A percentile compares a stretch with the other conserved stretches of the same genome.
These are phyloP conservation scores for Tromatobia lineatoria DNA, from an alignment of 2,888 invertebrate genomes.

Conservation along the genomic window DNA sequence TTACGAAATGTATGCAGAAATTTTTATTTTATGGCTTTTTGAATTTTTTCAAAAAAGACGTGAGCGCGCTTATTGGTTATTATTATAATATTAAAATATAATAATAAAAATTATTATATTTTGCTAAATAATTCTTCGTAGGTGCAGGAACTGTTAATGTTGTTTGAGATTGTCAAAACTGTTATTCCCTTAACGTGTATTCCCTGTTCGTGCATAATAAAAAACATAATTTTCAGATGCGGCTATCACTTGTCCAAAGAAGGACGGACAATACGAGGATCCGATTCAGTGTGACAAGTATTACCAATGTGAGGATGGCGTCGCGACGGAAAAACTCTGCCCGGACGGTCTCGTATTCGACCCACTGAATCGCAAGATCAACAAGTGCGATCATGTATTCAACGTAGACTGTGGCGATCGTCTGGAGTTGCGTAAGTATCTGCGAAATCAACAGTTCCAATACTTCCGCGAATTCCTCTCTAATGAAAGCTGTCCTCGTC, in stretches of 20 bases:
- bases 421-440: slow-evolving; percentile 93
- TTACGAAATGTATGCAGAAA: too few species aligned
- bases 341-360: slow-evolving; percentile 97
- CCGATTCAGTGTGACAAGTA: slow-evolving; percentile 94
- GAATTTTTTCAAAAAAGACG: too few species aligned
- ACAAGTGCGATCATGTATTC: slow-evolving; percentile 97
- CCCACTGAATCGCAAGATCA: slow-evolving; percentile 93
- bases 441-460: background rate
- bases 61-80: too few species aligned
- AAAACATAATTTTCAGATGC: slow-evolving; percentile 80
- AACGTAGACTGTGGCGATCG: slow-evolving; percentile 96
- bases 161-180: too few species aligned
- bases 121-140: background rate
- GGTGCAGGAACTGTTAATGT: too few species aligned
- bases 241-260: slow-evolving; percentile 92
- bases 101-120: background rate
- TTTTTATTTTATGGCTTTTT: too few species aligned
- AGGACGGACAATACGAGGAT: slow-evolving; percentile 94
- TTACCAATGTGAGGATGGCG: slow-evolving; percentile 92
- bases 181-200: too few species aligned
- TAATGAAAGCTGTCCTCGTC: slow-evolving; percentile 15
- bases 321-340: slow-evolving; percentile 91
- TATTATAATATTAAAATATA: too few species aligned
- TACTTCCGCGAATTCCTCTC: slow-evolving; percentile 41
- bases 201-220: background rate